Evolutionary conservation across 1,140 invertebrate genomes (phyloP), one percentile per base, ranked within the genome.

Genomic region (Lordiphosa stackelbergi): DNA sequence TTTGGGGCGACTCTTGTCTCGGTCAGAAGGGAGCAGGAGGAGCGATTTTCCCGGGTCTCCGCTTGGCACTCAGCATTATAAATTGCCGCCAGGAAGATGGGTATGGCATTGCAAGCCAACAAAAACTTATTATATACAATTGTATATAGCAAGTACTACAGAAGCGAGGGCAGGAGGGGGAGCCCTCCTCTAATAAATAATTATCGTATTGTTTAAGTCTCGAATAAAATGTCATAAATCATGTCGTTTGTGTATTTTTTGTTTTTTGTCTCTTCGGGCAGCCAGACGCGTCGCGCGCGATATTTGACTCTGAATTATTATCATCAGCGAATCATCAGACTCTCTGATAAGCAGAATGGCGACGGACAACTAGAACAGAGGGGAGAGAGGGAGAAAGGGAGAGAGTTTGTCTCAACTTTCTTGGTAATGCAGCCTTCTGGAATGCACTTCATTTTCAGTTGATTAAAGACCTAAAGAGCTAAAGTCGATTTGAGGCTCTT

Each of bases 161-260:
- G 22, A 13, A 43, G 40, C 5, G 8, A 28, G 42, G 11, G 19
- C 22, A 8, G 28, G 31, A 36, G 12, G 12, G 19, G 8, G 43
- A 11, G 16, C 57, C 41, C 48, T 35, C 53, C 42, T 70, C 52
- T 63, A 69, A 70, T 70, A 70, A 70, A 70, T 70, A 70, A 70
- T 70, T 70, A 70, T 70, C 68, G 68, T 70, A 70, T 70, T 70
- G 68, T 70, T 70, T 64, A 70, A 70, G 68, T 70, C 68, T 70
- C 68, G 48, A 70, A 70, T 70, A 61, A 49, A 70, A 70, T 70
- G 53, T 68, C 68, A 70, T 70, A 70, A 70, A 70, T 70, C 68
- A 70, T 69, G 66, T 45, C 56, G 58, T 61, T 51, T 46, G 34
- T 46, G 9, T 24, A 31, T 46, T 31, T 46, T 31, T 6, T 31